Conservation (phyloP, 92 coral and sea anemone species). For the Parazoanthus darwini region DNA sequence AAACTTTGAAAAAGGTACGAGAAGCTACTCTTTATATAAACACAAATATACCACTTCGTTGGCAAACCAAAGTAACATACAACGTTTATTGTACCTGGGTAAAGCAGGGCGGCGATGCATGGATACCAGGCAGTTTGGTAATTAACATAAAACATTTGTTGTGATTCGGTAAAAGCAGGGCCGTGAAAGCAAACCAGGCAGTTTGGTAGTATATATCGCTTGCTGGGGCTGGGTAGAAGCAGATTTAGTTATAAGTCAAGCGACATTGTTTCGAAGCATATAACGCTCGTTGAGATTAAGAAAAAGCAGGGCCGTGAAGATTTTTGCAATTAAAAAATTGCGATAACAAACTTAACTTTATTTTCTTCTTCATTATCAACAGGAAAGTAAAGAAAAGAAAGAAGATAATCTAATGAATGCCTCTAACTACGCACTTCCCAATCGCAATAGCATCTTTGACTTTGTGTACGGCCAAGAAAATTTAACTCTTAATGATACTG, state of each 20-base stretch:
- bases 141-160: neutral
- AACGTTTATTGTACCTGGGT: neutral
- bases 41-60: neutral
- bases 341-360: neutral
- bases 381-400: conserved; percentile 66
- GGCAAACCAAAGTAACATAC: too few species aligned
- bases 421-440: conserved; percentile 64
- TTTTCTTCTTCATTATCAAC: neutral
- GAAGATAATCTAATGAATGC: conserved; percentile 44
- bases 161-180: neutral
- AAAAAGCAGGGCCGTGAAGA: neutral
- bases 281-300: neutral
- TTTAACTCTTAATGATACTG: conserved; percentile 46
- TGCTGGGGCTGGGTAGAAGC: neutral
- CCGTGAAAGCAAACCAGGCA: neutral
- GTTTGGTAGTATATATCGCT: neutral
- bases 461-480: conserved; percentile 71
- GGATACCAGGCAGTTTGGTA: neutral
- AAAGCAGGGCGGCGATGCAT: neutral
- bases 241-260: neutral
- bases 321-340: neutral
- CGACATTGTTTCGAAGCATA: neutral
- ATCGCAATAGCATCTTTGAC: conserved; percentile 64
- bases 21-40: neutral
- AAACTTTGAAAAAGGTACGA: conserved; percentile 62